These are phyloP conservation scores for Callitettix versicolor DNA, from an alignment of 1,140 invertebrate species.

Conservation along the genomic window DNA sequence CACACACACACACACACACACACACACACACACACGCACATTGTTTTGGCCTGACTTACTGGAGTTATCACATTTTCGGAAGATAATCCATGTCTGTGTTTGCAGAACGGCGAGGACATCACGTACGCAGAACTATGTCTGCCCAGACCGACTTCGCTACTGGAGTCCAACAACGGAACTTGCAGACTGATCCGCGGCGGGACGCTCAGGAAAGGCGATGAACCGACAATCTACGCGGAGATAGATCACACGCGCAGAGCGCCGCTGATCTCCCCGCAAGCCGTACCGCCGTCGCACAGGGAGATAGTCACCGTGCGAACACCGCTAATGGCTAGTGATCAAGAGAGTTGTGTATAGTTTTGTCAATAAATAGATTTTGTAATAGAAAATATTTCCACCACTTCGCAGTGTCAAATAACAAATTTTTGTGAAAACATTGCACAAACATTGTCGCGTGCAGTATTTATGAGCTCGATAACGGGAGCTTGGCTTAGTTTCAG, in stretches of 20 bases:
- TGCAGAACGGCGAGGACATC: slow-evolving; percentile 44
- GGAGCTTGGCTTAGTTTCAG: no score
- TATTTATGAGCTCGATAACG: no score
- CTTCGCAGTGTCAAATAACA: not conserved
- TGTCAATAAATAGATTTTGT: not conserved
- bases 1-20: no score
- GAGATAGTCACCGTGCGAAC: slow-evolving; percentile 75
- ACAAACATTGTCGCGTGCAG: no score
- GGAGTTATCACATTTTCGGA: no score
- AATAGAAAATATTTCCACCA: not conserved
- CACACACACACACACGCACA: no score
- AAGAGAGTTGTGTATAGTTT: slow-evolving; percentile 74
- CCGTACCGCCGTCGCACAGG: slow-evolving; percentile 31
- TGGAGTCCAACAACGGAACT: slow-evolving; percentile 10
- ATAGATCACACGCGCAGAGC: slow-evolving; percentile 47
- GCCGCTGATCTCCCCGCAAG: slow-evolving; percentile 28
- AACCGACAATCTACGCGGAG: slow-evolving; percentile 57
- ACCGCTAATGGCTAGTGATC: slow-evolving; percentile 65
- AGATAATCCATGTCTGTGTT: no score
- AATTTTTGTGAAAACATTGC: no score
- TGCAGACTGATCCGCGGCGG: slow-evolving; percentile 9
- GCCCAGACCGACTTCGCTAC: slow-evolving; percentile 39
- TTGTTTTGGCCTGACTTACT: no score
- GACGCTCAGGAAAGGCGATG: slow-evolving; percentile 36
- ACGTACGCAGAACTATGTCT: slow-evolving; percentile 60